These are phyloP conservation scores for Paratilapia polleni DNA, from an alignment of 2,113 vertebrate genomes.

Conservation along the genomic window DNA sequence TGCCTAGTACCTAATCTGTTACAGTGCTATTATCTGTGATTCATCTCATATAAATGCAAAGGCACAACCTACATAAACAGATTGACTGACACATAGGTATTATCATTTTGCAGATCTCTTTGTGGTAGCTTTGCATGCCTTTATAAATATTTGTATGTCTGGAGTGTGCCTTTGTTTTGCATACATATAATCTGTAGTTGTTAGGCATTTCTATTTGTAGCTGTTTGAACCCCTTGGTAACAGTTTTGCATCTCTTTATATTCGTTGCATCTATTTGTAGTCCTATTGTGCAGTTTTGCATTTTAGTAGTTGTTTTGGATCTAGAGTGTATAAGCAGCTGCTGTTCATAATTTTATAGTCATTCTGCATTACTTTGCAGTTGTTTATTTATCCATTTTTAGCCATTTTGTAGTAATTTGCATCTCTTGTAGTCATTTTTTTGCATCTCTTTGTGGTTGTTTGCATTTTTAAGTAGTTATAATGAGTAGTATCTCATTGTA, in stretches of 20 bases:
- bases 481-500: not conserved
- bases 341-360: not conserved
- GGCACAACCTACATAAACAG: not conserved
- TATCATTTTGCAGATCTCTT: not conserved
- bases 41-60: not conserved
- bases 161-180: not conserved
- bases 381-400: not conserved
- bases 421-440: not conserved
- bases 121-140: not conserved
- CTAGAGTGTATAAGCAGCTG: not conserved
- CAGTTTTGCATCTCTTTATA: not conserved
- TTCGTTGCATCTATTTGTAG: not conserved
- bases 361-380: not conserved
- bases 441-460: not conserved
- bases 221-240: not conserved
- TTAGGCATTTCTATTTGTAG: not conserved
- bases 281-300: not conserved
- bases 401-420: not conserved
- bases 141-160: not conserved
- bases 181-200: not conserved
- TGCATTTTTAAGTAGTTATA: not conserved
- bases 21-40: not conserved
- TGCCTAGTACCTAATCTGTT: not conserved
- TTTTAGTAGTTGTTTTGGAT: not conserved
- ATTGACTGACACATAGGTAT: not conserved